phyloP scores from a whole-genome alignment of 2,888 invertebrate genomes.

The Parnassius smintheus region DNA sequence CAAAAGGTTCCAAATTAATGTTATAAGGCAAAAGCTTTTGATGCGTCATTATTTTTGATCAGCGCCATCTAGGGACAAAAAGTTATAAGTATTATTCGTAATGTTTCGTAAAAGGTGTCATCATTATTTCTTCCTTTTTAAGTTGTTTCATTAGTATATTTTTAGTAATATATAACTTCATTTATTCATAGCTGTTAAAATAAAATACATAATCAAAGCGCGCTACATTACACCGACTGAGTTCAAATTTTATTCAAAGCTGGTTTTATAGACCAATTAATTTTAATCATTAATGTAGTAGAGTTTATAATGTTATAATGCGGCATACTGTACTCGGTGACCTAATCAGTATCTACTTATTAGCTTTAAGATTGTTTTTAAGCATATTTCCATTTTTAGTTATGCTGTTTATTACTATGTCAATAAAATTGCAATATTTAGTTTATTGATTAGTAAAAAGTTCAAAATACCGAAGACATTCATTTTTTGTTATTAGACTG shows the following conservation, averaged over 20 bases:
- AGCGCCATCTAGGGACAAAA: conserved; percentile 20
- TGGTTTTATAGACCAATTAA: conserved; percentile 24
- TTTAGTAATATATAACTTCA: background rate
- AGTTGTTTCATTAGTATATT: background rate
- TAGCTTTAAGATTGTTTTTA: no score
- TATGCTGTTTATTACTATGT: no score
- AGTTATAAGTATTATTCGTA: conserved; percentile 1
- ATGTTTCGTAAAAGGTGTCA: background rate
- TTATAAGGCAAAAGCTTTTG: no score
- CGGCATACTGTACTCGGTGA: conserved; percentile 15
- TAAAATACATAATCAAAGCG: conserved; percentile 7
- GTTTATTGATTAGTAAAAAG: no score
- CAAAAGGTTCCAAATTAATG: no score
- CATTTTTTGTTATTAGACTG: no score
- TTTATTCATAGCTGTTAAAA: background rate
- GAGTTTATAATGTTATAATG: conserved; percentile 18
- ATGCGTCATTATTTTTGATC: background rate
- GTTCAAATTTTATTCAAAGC: conserved; percentile 20
- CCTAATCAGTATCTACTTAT: no score
- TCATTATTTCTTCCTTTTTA: no score
- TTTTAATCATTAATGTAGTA: conserved; percentile 24
- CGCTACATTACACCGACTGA: conserved; percentile 2
- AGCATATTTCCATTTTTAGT: no score
- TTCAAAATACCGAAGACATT: no score
- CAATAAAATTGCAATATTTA: no score